Conservation (phyloP, 1,140 invertebrate genomes). For the Orchesella cincta region DNA sequence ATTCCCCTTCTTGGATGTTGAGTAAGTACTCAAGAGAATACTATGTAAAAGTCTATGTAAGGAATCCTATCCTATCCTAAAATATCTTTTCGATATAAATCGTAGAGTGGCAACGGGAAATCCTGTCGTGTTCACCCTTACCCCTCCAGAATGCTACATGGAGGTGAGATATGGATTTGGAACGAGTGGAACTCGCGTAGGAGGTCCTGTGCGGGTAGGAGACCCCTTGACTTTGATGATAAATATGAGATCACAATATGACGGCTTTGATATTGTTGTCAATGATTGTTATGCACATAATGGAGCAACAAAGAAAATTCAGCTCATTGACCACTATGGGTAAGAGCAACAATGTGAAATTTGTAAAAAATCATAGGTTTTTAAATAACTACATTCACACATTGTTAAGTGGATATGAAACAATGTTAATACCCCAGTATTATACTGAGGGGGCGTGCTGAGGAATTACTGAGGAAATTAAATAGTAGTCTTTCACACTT, state of each 20-base stretch:
- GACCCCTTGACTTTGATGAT: conserved; percentile 89
- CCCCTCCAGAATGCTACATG: conserved; percentile 93
- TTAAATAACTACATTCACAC: too few relatives aligned
- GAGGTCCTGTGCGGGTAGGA: conserved; percentile 85
- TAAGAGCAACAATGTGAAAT: conserved; percentile 56
- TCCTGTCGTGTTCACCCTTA: conserved; percentile 88
- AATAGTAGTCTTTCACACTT: too few relatives aligned
- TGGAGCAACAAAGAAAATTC: conserved; percentile 85
- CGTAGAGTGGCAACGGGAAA: conserved; percentile 85
- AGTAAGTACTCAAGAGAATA: conserved; percentile 71
- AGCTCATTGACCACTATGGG: conserved; percentile 90
- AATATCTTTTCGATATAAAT: conserved; percentile 40
- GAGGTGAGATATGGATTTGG: conserved; percentile 83
- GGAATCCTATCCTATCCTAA: background rate
- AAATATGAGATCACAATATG: conserved; percentile 74
- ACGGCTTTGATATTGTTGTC: conserved; percentile 93
- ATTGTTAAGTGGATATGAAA: too few relatives aligned
- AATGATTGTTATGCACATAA: conserved; percentile 94
- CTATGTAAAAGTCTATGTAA: background rate
- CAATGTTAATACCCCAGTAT: too few relatives aligned
- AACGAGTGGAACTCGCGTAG: conserved; percentile 75
- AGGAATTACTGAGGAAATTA: too few relatives aligned
- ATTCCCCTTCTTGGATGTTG: conserved; percentile 89
- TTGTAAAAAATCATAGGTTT: too few relatives aligned
- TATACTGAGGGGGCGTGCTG: too few relatives aligned